These are phyloP conservation scores for Thunnus thynnus DNA, from an alignment of 2,113 vertebrate species.

Conservation along the genomic window DNA sequence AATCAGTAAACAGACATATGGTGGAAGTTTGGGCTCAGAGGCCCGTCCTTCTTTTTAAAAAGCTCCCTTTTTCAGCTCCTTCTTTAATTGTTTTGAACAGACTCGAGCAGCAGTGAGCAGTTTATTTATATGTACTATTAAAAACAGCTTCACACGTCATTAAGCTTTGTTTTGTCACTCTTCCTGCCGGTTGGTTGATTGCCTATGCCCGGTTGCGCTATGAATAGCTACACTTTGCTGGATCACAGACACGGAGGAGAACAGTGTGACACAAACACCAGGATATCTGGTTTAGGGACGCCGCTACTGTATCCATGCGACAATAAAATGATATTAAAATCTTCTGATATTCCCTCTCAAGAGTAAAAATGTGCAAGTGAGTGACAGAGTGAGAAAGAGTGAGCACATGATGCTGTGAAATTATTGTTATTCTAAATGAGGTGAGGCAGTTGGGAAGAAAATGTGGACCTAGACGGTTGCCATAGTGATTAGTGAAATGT, in stretches of 20 bases:
- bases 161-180: conserved; percentile 58
- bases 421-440: conserved; percentile 47
- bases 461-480: conserved; percentile 49
- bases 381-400: background rate
- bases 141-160: conserved; percentile 53
- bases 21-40: background rate
- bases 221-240: conserved; percentile 60
- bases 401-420: conserved; percentile 12
- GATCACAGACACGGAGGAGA: conserved; percentile 40
- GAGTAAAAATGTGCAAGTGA: background rate
- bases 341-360: background rate
- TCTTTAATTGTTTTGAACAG: conserved; percentile 41
- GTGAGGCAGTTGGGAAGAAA: conserved; percentile 17
- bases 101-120: conserved; percentile 28
- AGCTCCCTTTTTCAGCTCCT: background rate
- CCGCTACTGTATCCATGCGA: background rate
- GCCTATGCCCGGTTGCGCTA: too few species aligned
- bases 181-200: conserved; percentile 55
- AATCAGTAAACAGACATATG: conserved; percentile 1
- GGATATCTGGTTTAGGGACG: conserved; percentile 14
- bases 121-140: conserved; percentile 60
- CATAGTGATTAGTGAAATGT: conserved; percentile 67
- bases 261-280: conserved; percentile 20
- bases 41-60: background rate
- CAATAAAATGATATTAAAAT: background rate